Evolutionary conservation across 2,888 invertebrate genomes (phyloP), one percentile per base, ranked within the genome.

Genomic region (Loripinus fragilis): DNA sequence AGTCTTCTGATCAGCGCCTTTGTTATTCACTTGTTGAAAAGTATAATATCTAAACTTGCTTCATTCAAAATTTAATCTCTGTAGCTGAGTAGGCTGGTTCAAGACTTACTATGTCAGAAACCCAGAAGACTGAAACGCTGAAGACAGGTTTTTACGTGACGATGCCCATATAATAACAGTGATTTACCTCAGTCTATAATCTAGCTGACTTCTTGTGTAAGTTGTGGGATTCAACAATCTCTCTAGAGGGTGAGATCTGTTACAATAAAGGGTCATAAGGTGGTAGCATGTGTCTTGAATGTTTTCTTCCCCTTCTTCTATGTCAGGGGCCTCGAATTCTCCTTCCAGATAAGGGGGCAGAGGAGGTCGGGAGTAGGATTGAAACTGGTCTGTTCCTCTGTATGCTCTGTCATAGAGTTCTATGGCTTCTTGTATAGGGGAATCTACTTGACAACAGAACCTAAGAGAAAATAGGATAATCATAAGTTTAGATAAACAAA

Each of bases 191-290:
- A 93, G 86, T 52, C 96, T 95, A 90, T 96, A 97, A 94, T 98
- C 98, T 88, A 97, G 94, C 0, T 96, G 96, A 94, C 98, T 96
- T 0, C 95, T 94, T 0, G 97, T 96, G 90, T 97, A 96, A 0
- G 96, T 95, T 0, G 95, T 95, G 0, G 98, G 97, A 89, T 96
- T 95, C 7, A 97, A 93, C 10, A 96, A 93, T 70, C 94, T 94
- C 86, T 96, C 96, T 66, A 97, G 89, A 0, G 96, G 86, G 76
- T 94, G 91, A 25, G 91, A 87, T 70, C 91, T 87, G 77, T 94
- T 90, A 1, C 96, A 96, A 90, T 96, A 97, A 12, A 98, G 95
- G 84, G 96, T 95, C 23, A 98, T 92, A 78, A 98, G 93, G 92
- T 97, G 97, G 94, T 96, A 98, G 73, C 97, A 96, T 0, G 98